Base-by-base conservation (phyloP, 2,797 vertebrate species). In the Peromyscus attwateri region DNA sequence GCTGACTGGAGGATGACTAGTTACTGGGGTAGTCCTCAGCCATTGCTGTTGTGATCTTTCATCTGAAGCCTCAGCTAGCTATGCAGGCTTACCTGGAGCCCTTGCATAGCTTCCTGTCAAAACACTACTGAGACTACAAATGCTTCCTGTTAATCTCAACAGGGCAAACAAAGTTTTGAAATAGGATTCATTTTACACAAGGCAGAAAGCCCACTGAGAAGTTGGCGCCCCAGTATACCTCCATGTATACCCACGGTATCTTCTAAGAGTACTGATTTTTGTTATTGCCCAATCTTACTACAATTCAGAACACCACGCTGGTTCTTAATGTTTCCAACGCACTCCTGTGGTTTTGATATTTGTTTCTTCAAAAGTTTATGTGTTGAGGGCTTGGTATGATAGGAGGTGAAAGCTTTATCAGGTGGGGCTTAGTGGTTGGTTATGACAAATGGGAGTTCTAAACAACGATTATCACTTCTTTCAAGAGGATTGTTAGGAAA, bases 101-200 rank as follows among this genome's bases (percentile, higher is more conserved):
- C 43, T 73, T 62, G 60, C 11, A 87, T 31, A 87, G 43, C 66
- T 94, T 89, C 49, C 80, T 96, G 73, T 82, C 55, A 49, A 92
- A 92, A 92, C 88, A 70, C 55, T 83, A 70, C 23, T 52, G 60
- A 84, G 75, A 49, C 75, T 82, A 23, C 84, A 92, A 92, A 66
- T 60, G 79, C 14, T 13, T 85, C n/a, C 84, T 94, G 84, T 81
- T 84, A 90, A 88, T 91, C 9, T 80, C 70, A 94, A 66, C 1
- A 83, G 57, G 12, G 84, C 31, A 92, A 73, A 80, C 19, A 92
- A 66, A 89, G 76, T 81, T 96, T 91, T 81, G 43, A 90, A 87
- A 80, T 31, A 93, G 66, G 34, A 92, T 87, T 77, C 43, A 49
- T 91, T 97, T 89, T 93, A 40, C 62, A 87, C 34, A 83, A 62